Conservation (phyloP, 2,113 vertebrate genomes). For the Tragelaphus imberbis region DNA sequence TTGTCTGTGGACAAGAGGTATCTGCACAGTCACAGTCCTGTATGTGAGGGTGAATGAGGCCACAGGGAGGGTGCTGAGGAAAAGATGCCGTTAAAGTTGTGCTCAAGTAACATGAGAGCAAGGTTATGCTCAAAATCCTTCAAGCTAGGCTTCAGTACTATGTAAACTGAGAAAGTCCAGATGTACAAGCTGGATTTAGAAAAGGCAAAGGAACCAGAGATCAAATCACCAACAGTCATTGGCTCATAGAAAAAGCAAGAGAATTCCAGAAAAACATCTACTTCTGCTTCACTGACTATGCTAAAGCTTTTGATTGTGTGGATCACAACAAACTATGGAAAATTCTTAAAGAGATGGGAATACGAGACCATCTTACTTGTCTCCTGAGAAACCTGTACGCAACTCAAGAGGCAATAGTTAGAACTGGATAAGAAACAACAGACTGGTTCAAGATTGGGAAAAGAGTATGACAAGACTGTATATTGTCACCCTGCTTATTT, state of each 20-base stretch:
- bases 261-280: neutral
- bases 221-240: neutral
- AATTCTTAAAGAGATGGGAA: neutral
- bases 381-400: neutral
- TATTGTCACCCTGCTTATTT: neutral
- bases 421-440: neutral
- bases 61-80: neutral
- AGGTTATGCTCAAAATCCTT: neutral
- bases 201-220: neutral
- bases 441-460: neutral
- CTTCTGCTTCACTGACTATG: neutral
- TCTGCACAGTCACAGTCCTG: neutral
- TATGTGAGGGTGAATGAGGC: neutral
- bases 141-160: neutral
- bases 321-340: neutral
- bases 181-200: neutral
- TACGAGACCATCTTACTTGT: neutral
- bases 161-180: rapidly evolving
- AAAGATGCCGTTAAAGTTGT: neutral
- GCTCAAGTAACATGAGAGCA: neutral
- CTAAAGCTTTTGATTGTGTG: neutral
- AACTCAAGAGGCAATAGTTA: neutral
- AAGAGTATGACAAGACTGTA: neutral
- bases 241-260: neutral
- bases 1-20: rapidly evolving